Percentiles rank a stretch among this genome's conserved stretches.
Conservation (phyloP, 1,140 invertebrate species). For the Aporrectodea caliginosa region DNA sequence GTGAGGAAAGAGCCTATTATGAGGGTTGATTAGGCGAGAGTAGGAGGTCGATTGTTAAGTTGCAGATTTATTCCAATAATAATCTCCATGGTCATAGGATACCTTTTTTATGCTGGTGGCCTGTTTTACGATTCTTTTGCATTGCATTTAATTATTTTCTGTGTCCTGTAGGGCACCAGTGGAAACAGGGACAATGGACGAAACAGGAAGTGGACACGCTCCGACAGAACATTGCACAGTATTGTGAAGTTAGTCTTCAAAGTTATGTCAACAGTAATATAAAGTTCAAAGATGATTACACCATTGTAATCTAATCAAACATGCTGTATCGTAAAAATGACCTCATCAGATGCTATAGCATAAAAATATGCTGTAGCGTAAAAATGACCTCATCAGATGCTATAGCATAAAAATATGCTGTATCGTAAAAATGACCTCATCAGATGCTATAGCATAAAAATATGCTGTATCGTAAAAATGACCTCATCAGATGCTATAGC, state of each 20-base stretch:
- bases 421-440: background rate
- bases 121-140: background rate
- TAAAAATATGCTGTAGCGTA: background rate
- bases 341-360: background rate
- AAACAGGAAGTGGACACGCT: conserved; percentile 58
- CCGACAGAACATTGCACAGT: conserved; percentile 54
- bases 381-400: background rate
- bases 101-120: background rate
- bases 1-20: background rate
- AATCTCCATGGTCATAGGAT: background rate
- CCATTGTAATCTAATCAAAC: background rate
- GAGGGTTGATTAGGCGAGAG: no score
- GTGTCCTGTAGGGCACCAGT: conserved; percentile 47
- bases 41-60: no score
- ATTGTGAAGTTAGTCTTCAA: conserved; percentile 55
- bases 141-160: background rate
- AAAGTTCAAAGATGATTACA: no score
- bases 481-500: no score
- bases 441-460: background rate
- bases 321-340: background rate
- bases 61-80: background rate
- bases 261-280: no score
- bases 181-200: conserved; percentile 60
- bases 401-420: background rate
- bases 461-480: no score